These are phyloP conservation scores for Cynopterus sphinx DNA, from an alignment of 2,797 vertebrate species.

Conservation along the genomic window DNA sequence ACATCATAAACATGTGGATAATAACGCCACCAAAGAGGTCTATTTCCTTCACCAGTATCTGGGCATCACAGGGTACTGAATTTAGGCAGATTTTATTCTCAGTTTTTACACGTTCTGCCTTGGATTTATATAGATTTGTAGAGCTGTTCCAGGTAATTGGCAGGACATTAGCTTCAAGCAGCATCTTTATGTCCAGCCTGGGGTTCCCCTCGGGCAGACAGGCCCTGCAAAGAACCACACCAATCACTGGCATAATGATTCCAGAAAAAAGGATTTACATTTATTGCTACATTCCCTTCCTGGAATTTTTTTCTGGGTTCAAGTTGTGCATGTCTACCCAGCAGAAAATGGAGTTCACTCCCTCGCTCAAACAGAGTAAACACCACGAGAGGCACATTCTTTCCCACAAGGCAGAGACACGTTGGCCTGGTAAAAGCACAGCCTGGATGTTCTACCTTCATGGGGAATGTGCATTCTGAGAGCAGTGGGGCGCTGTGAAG, in stretches of 20 bases:
- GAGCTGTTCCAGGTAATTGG: neutral
- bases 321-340: neutral
- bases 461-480: neutral
- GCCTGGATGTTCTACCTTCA: neutral
- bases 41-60: conserved; percentile 19
- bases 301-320: neutral
- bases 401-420: neutral
- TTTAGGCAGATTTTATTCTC: conserved; percentile 50
- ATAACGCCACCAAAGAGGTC: conserved; percentile 5
- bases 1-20: conserved; percentile 41
- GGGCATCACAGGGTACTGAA: neutral
- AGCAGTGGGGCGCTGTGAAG: neutral
- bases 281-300: neutral
- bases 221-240: neutral
- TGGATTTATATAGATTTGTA: neutral
- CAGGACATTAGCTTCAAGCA: neutral
- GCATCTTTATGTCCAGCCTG: neutral
- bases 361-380: neutral
- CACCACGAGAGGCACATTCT: neutral
- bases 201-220: neutral
- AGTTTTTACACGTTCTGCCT: neutral
- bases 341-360: neutral
- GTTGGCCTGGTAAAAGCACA: neutral
- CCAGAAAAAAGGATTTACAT: neutral
- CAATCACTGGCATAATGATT: neutral